Base-by-base conservation (phyloP, 1,140 invertebrate species). In the Babylonia areolata region DNA sequence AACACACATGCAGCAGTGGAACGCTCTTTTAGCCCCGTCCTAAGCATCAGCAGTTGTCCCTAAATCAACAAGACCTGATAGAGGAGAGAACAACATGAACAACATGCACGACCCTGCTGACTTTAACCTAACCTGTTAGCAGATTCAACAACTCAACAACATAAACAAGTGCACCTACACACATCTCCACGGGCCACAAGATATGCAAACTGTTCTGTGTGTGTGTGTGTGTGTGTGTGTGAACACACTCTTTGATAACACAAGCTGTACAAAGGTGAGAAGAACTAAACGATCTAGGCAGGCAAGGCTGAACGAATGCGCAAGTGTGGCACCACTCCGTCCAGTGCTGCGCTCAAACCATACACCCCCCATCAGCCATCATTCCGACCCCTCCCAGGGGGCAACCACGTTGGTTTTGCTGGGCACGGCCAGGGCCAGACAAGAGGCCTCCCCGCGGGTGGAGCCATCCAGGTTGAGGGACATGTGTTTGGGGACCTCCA, bases 321-420 rank as follows among this genome's bases (percentile, higher is more conserved):
- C 17, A 12, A 51, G 9, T 51, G 46, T 51, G 17, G 46, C 17
- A 23, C 2, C 58, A 64, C 58, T n/a, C 28, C 20, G n/a, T 64
- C 28, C 20, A 64, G 17, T 23, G 15, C 0, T 1, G 58, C 20
- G 15, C 58, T 17, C 39, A 42, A 5, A 12, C 39, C 73, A 31
- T 77, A 31, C 17, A 6, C 28, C 71, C 35, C 35, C n/a, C 78
- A 46, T n/a, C 17, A 51, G 2, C 37, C 37, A 40, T 84, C 82
- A 84, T n/a, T 84, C 82, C 3, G 69, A 84, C 17, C 89, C 90
- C 85, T 91, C 91, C 90, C 90, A 92, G 1, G 92, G 92, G 31
- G 92, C 92, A 23, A 92, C 90, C 69, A 90, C 89, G 80, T 92
- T 92, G 42, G 89, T 88, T 87, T 92, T 92, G 58, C 87, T 90